Evolutionary conservation across 2,888 invertebrate species (phyloP).

Genomic region (Mellilla xanthometata): DNA sequence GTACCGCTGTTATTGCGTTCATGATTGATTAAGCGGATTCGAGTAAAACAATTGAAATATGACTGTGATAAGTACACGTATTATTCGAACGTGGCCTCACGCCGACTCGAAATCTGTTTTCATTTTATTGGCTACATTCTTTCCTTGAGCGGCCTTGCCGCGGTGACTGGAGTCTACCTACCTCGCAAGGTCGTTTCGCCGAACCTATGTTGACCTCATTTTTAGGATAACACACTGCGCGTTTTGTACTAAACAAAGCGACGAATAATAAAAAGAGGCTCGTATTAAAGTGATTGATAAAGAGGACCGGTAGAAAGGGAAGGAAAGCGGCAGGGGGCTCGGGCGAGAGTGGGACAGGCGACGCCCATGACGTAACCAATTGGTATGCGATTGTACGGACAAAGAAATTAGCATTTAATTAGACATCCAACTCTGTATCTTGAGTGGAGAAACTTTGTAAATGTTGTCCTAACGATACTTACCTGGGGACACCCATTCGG

Average conservation of each 20-base stretch:
- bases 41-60: conserved; percentile 17
- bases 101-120: conserved; percentile 20
- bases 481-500: conserved; percentile 1
- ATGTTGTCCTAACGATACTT: conserved; percentile 11
- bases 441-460: conserved; percentile 17
- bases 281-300: conserved; percentile 61
- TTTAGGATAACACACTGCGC: conserved; percentile 39
- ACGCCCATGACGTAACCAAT: conserved; percentile 69
- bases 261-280: conserved; percentile 25
- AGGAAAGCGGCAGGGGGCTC: conserved; percentile 30
- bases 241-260: conserved; percentile 32
- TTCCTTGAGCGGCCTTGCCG: conserved; percentile 30
- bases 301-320: conserved; percentile 38
- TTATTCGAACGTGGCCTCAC: conserved; percentile 11
- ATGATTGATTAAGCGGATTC: conserved; percentile 11
- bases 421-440: conserved; percentile 29
- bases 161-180: conserved; percentile 27
- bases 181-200: conserved; percentile 40
- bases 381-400: conserved; percentile 65
- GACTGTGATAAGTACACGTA: conserved; percentile 9
- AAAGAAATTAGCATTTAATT: conserved; percentile 55
- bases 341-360: conserved; percentile 37
- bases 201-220: conserved; percentile 47
- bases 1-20: conserved; percentile 12
- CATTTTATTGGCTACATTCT: conserved; percentile 26